A percentile compares a stretch with the other conserved stretches of the same genome.
These are phyloP conservation scores for Cactoblastis cactorum DNA, from an alignment of 2,888 invertebrate genomes.

Conservation along the genomic window DNA sequence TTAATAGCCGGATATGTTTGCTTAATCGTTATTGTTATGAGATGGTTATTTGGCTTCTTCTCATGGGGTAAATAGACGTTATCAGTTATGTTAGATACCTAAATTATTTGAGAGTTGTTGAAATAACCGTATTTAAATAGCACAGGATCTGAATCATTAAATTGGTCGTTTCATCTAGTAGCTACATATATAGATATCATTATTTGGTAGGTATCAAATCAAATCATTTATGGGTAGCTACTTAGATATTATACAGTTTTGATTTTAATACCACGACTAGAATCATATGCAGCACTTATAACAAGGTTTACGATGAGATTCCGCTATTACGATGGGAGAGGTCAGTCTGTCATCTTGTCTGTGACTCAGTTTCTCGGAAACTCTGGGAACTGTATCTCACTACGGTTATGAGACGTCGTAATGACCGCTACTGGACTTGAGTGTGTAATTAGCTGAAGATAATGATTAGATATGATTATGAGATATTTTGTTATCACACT, in stretches of 20 bases:
- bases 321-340: conserved; percentile 14
- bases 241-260: too few species aligned
- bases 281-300: background rate
- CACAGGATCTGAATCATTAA: too few species aligned
- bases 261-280: too few species aligned
- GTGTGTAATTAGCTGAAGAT: background rate
- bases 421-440: background rate
- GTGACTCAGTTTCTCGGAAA: conserved; percentile 13
- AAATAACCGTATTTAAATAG: too few species aligned
- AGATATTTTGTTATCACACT: background rate
- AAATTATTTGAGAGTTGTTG: too few species aligned
- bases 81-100: too few species aligned
- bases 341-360: conserved; percentile 12
- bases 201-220: too few species aligned
- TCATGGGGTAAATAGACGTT: conserved; percentile 18
- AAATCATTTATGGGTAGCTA: too few species aligned
- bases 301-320: conserved; percentile 8
- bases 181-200: too few species aligned
- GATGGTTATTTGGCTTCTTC: conserved; percentile 24
- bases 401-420: conserved; percentile 5
- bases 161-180: too few species aligned
- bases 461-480: background rate
- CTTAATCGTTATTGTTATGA: conserved; percentile 33
- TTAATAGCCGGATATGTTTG: conserved; percentile 43
- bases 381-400: conserved; percentile 9